Conservation (phyloP, 2,797 vertebrate genomes). For the Holocentrus rufus region DNA sequence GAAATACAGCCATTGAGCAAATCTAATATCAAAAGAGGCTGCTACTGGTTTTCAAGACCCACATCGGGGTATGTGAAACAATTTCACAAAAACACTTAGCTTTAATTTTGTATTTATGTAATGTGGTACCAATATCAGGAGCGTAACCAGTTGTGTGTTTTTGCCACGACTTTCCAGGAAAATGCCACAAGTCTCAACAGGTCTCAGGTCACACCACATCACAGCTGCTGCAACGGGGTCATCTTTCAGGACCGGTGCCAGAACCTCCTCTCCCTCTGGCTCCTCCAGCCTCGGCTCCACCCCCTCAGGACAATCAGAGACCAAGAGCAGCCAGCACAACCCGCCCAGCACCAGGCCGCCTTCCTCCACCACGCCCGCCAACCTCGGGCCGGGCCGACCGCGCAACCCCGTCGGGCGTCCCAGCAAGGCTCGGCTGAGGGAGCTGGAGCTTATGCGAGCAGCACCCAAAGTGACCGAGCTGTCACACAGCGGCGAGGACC, state of each 20-base stretch:
- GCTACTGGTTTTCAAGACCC: slow-evolving; percentile 6
- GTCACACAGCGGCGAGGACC: slow-evolving; percentile 36
- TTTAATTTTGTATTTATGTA: background rate
- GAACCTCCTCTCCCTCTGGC: slow-evolving; percentile 45
- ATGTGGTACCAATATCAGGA: background rate
- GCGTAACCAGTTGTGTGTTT: background rate
- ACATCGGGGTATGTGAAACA: background rate
- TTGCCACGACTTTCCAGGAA: slow-evolving; percentile 78
- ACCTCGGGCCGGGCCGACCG: slow-evolving; percentile 69
- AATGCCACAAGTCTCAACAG: slow-evolving; percentile 84
- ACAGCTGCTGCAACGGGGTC: slow-evolving; percentile 49
- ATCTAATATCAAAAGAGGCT: background rate
- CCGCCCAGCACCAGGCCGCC: slow-evolving; percentile 45
- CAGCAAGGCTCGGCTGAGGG: slow-evolving; percentile 74
- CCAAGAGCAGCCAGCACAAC: slow-evolving; percentile 71
- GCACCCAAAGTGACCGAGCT: slow-evolving; percentile 37
- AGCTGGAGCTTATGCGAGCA: slow-evolving; percentile 66
- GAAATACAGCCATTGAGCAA: background rate
- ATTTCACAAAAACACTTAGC: background rate
- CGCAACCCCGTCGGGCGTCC: slow-evolving; percentile 66
- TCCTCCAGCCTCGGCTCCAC: slow-evolving; percentile 70
- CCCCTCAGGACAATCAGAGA: slow-evolving; percentile 83
- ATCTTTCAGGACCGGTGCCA: slow-evolving; percentile 43
- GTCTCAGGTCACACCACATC: slow-evolving; percentile 73
- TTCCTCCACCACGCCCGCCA: slow-evolving; percentile 62